Evolutionary conservation across 1,140 invertebrate genomes (phyloP), one percentile per base, ranked within the genome.

Genomic region (Lerema accius): DNA sequence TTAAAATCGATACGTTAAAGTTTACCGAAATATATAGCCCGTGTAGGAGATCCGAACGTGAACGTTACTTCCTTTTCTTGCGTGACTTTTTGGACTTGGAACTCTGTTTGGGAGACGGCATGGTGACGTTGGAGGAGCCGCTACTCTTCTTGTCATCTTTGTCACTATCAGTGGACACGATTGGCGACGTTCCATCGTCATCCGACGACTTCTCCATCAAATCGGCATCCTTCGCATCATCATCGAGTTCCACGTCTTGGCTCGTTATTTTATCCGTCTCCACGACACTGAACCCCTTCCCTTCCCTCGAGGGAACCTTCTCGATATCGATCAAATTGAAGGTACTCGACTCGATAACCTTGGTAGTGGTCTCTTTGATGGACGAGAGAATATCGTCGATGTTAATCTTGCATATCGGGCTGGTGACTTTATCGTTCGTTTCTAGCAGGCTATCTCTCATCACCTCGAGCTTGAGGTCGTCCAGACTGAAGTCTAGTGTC

Each of bases 151-250:
- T 86, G 16, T 84, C 83, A 4, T 87, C 86, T 39, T 89, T 89
- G 48, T 91, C 90, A 46, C 89, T 91, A 49, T 91, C 91, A 0
- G 83, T 80, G 5, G 86, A 89, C n/a, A 80, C 45, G 1, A 82
- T 80, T 0, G 89, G 84, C 11, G 90, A 88, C 3, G 80, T 70
- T 9, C 76, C 83, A 26, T 91, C 91, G 7, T 91, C 90, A 50
- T 92, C 91, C 0, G 89, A 91, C 0, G 87, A 91, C 56, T 91
- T 92, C 32, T 91, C 91, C 76, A 89, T 87, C 6, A 71, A 40
- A 49, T 84, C 82, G 13, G 43, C 66, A 19, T 82, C 75, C 40
- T 75, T 84, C 3, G 45, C 45, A 4, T 89, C 86, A 50, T 81
- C 83, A 11, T 88, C 85, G 10, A 86, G 68, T 32, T 80, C 82